phyloP scores from a whole-genome alignment of 1,140 invertebrate species.

The Stegodyphus dumicola region DNA sequence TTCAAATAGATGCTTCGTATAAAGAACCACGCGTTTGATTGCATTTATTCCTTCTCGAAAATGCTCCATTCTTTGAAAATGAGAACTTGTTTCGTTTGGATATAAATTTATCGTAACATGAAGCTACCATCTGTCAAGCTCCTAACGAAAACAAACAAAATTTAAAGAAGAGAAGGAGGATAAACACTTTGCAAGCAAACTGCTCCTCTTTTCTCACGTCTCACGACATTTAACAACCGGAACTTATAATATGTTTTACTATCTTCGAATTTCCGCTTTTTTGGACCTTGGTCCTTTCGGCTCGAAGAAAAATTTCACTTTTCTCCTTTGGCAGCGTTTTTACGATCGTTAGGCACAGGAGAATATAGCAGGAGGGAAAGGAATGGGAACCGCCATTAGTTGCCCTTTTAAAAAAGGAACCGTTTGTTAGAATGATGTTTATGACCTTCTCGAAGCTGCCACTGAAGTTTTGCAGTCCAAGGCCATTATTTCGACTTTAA shows the following conservation, averaged over 20 bases:
- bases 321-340: background rate
- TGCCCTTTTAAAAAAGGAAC: slow-evolving; percentile 29
- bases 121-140: no score
- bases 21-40: no score
- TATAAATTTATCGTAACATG: no score
- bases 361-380: background rate
- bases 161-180: no score
- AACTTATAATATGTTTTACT: slow-evolving; percentile 48
- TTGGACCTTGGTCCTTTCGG: background rate
- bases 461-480: slow-evolving; percentile 30
- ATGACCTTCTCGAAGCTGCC: slow-evolving; percentile 7
- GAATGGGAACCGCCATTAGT: slow-evolving; percentile 4
- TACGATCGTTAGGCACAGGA: background rate
- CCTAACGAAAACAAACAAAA: no score
- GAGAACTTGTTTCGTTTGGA: no score
- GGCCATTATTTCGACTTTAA: slow-evolving; percentile 31
- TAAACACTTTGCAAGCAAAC: no score
- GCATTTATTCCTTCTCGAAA: no score
- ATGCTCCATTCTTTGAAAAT: no score
- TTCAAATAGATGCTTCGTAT: no score
- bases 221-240: slow-evolving; percentile 29
- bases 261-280: slow-evolving; percentile 15
- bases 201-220: no score
- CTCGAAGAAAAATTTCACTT: background rate
- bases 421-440: slow-evolving; percentile 45